Conservation (phyloP, 2,888 invertebrate genomes). For the Schizotus pectinicornis region DNA sequence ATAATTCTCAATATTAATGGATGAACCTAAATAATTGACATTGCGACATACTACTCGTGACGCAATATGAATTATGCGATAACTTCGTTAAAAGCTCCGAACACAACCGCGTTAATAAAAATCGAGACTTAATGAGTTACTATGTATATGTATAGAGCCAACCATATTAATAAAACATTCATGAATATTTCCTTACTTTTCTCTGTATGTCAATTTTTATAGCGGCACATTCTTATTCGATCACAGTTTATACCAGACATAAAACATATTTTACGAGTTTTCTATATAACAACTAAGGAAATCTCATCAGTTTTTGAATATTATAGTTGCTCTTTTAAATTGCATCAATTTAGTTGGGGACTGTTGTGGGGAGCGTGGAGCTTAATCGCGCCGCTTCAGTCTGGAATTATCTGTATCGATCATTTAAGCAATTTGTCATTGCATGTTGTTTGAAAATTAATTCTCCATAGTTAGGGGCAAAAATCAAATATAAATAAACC, state of each 20-base stretch:
- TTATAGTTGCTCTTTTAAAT: conserved; percentile 23
- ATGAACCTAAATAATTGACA: too few species aligned
- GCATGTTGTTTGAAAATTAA: conserved; percentile 42
- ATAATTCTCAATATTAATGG: too few species aligned
- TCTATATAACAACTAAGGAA: conserved; percentile 34
- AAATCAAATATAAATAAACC: conserved; percentile 40
- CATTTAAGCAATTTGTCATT: conserved; percentile 18
- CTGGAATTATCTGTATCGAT: conserved; percentile 19
- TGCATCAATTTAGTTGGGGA: conserved; percentile 7
- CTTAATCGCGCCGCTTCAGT: background rate
- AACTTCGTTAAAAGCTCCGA: too few species aligned
- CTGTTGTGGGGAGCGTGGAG: too few species aligned
- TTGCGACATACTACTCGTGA: too few species aligned
- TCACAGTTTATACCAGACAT: conserved; percentile 36
- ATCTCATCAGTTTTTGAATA: conserved; percentile 37
- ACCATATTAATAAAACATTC: conserved; percentile 26
- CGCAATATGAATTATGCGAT: too few species aligned
- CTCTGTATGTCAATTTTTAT: conserved; percentile 38
- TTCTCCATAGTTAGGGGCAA: conserved; percentile 36
- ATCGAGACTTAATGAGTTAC: too few species aligned
- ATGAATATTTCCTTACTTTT: conserved; percentile 31
- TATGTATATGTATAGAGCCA: too few species aligned
- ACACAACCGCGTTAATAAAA: too few species aligned
- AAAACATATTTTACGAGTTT: conserved; percentile 38
- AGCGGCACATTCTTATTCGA: conserved; percentile 36